Evolutionary conservation across 2,113 vertebrate genomes (phyloP).

Genomic region (Onychostruthus taczanowskii): DNA sequence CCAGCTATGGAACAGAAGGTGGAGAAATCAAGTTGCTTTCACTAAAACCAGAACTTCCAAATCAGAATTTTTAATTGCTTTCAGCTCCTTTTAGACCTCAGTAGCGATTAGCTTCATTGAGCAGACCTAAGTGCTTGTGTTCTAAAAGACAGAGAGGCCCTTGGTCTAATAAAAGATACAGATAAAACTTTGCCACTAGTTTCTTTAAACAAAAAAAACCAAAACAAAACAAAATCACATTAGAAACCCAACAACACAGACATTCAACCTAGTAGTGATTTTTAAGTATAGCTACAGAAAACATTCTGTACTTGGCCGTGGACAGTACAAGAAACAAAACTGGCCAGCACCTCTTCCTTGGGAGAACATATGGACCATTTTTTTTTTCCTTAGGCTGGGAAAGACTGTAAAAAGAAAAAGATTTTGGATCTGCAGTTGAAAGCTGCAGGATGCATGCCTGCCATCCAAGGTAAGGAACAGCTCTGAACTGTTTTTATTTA

Average conservation of each 20-base stretch:
- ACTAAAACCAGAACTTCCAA: neutral
- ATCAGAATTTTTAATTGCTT: constrained; percentile 25
- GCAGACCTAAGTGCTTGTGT: neutral
- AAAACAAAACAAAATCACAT: no score
- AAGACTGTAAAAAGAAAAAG: neutral
- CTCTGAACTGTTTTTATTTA: neutral
- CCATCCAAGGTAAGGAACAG: neutral
- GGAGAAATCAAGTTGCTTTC: neutral
- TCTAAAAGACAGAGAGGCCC: neutral
- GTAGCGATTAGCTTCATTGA: neutral
- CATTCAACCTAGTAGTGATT: neutral
- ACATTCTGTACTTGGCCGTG: neutral
- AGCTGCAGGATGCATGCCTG: neutral
- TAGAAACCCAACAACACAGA: neutral
- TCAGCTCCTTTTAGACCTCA: neutral
- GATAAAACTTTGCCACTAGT: neutral
- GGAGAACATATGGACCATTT: neutral
- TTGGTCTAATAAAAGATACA: neutral
- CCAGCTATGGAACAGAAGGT: neutral
- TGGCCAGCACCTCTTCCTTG: neutral
- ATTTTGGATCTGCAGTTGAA: neutral
- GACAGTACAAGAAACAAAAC: neutral
- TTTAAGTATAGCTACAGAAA: neutral
- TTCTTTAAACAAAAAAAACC: constrained; percentile 2
- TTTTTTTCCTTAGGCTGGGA: neutral